Percentiles rank a stretch among this genome's conserved stretches.
These are phyloP conservation scores for Nebria salina DNA, from an alignment of 2,888 invertebrate species.

Conservation along the genomic window DNA sequence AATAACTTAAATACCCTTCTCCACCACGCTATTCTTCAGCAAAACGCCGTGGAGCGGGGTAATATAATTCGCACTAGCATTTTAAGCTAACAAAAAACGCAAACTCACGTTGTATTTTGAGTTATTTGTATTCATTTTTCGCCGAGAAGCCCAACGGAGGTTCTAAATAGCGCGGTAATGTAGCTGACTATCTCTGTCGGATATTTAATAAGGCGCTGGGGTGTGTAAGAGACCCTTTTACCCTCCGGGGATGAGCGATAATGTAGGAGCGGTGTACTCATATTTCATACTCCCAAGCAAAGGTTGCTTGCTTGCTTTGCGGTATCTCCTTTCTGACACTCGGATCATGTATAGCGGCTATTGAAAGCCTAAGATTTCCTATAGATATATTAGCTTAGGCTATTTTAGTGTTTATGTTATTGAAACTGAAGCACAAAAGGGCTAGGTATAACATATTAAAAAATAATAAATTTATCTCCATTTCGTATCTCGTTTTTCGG, in stretches of 20 bases:
- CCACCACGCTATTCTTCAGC: background rate
- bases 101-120: constrained; percentile 10
- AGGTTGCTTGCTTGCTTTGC: background rate
- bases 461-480: too few species aligned
- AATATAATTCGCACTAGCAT: constrained; percentile 5
- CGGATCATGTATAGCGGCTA: background rate
- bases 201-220: constrained; percentile 17
- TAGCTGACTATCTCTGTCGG: background rate
- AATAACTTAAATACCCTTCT: background rate
- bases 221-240: background rate
- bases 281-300: constrained; percentile 1
- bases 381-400: background rate
- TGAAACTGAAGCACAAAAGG: background rate
- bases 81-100: background rate
- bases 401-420: background rate
- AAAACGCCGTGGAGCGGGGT: background rate
- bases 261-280: constrained; percentile 1
- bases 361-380: background rate
- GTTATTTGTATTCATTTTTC: constrained; percentile 21
- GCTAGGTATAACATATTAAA: too few species aligned
- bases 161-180: background rate
- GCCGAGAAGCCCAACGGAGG: background rate
- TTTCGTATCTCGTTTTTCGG: too few species aligned
- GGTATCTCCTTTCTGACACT: background rate
- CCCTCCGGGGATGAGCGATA: constrained; percentile 8